Evolutionary conservation across 2,888 invertebrate species (phyloP).

Genomic region (Oxyteleia sp.): DNA sequence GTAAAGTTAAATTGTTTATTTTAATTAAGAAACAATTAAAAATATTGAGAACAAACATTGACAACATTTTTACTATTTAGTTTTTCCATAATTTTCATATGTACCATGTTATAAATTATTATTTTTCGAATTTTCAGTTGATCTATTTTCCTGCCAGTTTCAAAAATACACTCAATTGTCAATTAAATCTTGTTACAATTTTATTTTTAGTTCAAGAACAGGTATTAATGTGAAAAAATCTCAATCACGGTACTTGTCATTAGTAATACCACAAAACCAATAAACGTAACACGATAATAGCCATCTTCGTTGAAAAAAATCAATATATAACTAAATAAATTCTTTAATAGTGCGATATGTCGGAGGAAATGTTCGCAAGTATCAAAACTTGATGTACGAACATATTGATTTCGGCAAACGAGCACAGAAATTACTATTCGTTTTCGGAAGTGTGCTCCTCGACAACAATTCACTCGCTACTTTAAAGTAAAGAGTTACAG

Average conservation of each 20-base stretch:
- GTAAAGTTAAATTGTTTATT: too few species aligned
- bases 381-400: not conserved
- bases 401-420: not conserved
- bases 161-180: not conserved
- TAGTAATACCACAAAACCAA: slow-evolving; percentile 54
- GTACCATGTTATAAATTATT: too few species aligned
- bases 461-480: not conserved
- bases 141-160: too few species aligned
- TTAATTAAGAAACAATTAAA: too few species aligned
- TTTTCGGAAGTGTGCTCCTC: slow-evolving; percentile 6
- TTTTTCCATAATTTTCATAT: too few species aligned
- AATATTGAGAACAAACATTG: too few species aligned
- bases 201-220: slow-evolving; percentile 41
- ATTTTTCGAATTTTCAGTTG: too few species aligned
- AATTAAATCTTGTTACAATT: slow-evolving; percentile 31
- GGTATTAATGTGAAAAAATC: slow-evolving; percentile 15
- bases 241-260: slow-evolving; percentile 32
- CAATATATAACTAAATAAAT: slow-evolving; percentile 12
- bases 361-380: not conserved
- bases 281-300: slow-evolving; percentile 46
- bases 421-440: not conserved
- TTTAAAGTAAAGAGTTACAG: slow-evolving; percentile 3
- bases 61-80: too few species aligned
- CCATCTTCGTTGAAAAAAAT: slow-evolving; percentile 27
- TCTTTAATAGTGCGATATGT: not conserved